Base-by-base conservation (phyloP, 2,797 vertebrate species). In the Rallus crepitans region DNA sequence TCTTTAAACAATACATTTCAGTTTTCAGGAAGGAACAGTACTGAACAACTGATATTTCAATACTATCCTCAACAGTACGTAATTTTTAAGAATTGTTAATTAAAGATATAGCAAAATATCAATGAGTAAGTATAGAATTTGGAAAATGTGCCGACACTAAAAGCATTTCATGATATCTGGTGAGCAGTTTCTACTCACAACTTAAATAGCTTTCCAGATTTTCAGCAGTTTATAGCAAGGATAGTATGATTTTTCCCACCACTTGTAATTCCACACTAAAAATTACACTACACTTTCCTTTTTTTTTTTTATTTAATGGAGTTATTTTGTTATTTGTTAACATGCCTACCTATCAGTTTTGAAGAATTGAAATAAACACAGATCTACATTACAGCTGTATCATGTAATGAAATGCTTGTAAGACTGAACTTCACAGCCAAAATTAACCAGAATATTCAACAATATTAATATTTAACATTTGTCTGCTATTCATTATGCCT, bases 381-480 rank as follows among this genome's bases (percentile, higher is more conserved):
- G 21, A 68, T 39, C 14, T n/a, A 9, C 18, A 35, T 63, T 83
- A 91, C 79, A 76, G 68, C 33, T 91, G 30, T 27, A 75, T 50
- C 35, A 37, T 9, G 17, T 52, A 60, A 80, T 19, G 5, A 92
- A 85, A 20, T 56, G 72, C 24, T 83, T 1, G 0, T 23, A 81
- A 72, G 30, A 83, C 21, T 65, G 47, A 75, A 69, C 24, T 56
- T 90, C 50, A 30, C 35, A 59, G 72, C 17, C 42, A 83, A 81
- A 95, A 69, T 45, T 63, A 90, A 69, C 66, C 56, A 70, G 52
- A 87, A 70, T 40, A 53, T 42, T 82, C 11, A 9, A 82, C 30
- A 78, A 33, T 66, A 90, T 90, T 72, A 91, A 70, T 94, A 96
- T 93, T 91, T 79, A 90, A 79, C 39, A 76, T 94, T 88, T 83